These are phyloP conservation scores for Anoplolepis gracilipes DNA, from an alignment of 1,140 invertebrate genomes.

Conservation along the genomic window DNA sequence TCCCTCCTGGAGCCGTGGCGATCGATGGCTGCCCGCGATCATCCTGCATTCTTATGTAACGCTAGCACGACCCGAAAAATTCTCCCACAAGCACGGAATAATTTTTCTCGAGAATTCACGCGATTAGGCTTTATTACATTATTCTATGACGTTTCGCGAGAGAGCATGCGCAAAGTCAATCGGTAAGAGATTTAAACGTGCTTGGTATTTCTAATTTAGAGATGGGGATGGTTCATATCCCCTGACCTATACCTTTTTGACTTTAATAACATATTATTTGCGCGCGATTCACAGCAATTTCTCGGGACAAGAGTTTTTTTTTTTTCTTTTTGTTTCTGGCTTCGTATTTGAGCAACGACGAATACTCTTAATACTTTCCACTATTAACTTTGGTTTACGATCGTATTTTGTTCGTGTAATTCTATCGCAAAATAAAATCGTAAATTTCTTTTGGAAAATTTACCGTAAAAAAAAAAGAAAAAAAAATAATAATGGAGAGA, in stretches of 20 bases:
- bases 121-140: background rate
- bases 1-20: slow-evolving; percentile 22
- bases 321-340: background rate
- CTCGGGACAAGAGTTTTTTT: background rate
- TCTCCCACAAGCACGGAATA: slow-evolving; percentile 8
- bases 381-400: background rate
- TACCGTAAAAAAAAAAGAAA: too few relatives aligned
- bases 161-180: background rate
- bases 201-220: background rate
- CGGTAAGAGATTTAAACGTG: background rate
- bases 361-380: background rate
- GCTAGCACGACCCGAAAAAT: background rate
- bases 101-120: background rate
- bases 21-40: slow-evolving; percentile 35
- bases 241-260: background rate
- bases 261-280: background rate
- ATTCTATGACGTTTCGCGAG: background rate
- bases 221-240: background rate
- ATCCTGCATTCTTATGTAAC: slow-evolving; percentile 54
- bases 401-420: background rate
- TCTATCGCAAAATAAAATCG: background rate
- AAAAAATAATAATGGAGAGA: background rate
- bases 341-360: slow-evolving; percentile 12
- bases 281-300: background rate
- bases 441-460: background rate